Percentiles rank a stretch among this genome's conserved stretches.
Conservation (phyloP, 2,113 vertebrate species). For the Herpetotheres cachinnans region DNA sequence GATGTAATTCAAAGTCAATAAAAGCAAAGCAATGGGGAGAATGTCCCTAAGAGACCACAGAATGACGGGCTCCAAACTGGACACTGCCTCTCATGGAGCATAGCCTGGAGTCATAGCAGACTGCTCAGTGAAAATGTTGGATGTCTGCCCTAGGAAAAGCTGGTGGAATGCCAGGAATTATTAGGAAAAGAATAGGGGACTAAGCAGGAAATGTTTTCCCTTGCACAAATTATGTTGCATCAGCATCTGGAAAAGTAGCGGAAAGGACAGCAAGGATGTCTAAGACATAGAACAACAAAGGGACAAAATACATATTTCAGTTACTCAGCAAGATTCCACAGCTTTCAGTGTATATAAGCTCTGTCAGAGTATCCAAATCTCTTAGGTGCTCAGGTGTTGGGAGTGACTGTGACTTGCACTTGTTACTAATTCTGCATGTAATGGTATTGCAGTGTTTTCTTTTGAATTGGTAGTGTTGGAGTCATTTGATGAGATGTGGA, state of each 20-base stretch:
- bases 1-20: neutral
- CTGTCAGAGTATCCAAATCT: neutral
- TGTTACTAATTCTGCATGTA: neutral
- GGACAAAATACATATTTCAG: neutral
- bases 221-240: neutral
- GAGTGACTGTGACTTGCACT: neutral
- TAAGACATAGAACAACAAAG: neutral
- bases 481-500: neutral
- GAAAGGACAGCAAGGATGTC: neutral
- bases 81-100: neutral
- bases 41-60: neutral
- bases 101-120: neutral
- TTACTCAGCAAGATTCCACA: neutral
- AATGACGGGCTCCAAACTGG: neutral
- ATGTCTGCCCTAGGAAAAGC: neutral
- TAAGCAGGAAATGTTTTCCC: neutral
- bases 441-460: neutral
- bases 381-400: neutral
- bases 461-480: neutral
- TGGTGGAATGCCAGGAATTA: neutral
- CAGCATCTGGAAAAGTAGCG: neutral
- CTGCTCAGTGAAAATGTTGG: neutral
- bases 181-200: neutral
- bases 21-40: neutral
- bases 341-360: neutral